phyloP scores from a whole-genome alignment of 2,113 vertebrate genomes.

The Psilopsiagon aymara region DNA sequence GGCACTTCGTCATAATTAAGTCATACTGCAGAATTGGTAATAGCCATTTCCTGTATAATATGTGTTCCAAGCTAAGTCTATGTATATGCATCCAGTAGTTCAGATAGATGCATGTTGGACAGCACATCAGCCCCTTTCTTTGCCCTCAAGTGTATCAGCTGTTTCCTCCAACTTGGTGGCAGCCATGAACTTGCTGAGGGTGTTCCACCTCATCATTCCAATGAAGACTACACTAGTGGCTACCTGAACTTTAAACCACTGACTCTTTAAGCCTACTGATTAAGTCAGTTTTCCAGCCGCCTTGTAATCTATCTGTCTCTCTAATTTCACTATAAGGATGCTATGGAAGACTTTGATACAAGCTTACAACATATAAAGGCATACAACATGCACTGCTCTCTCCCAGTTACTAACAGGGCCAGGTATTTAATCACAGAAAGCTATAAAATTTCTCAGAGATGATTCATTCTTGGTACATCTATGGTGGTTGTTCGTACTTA shows the following conservation, averaged over 20 bases:
- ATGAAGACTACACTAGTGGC: not conserved
- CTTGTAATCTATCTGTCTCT: not conserved
- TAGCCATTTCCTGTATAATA: not conserved
- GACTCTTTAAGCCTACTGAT: not conserved
- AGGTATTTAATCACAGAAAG: not conserved
- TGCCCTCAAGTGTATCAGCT: not conserved
- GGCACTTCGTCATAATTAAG: conserved; percentile 16
- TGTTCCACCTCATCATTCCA: not conserved
- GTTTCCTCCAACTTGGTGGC: not conserved
- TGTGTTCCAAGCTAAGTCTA: not conserved
- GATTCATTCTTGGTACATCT: not conserved
- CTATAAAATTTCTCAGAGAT: not conserved
- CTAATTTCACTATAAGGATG: not conserved
- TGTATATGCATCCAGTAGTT: not conserved
- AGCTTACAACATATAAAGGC: not conserved
- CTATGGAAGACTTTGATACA: not conserved
- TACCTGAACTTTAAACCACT: not conserved
- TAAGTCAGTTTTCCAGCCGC: not conserved
- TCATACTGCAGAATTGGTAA: not conserved
- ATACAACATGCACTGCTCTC: not conserved
- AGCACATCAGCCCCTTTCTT: not conserved
- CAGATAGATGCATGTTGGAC: not conserved
- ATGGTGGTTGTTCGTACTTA: not conserved
- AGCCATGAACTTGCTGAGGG: not conserved
- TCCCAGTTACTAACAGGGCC: not conserved